phyloP scores from a whole-genome alignment of 2,797 vertebrate genomes.

The Smutsia temminckii region DNA sequence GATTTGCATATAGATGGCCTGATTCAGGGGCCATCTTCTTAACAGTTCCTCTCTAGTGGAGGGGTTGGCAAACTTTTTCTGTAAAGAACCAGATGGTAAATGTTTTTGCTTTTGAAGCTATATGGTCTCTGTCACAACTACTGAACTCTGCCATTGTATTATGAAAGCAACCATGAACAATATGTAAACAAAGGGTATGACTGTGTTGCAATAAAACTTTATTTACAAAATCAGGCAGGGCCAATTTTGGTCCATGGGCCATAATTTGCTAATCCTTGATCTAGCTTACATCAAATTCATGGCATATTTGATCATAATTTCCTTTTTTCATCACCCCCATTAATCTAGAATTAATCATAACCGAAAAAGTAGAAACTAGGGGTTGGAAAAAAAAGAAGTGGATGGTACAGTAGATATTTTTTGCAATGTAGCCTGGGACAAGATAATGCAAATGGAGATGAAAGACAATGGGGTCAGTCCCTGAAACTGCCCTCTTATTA shows the following conservation, averaged over 20 bases:
- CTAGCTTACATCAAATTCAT: background rate
- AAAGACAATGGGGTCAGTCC: background rate
- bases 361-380: background rate
- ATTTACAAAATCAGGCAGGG: background rate
- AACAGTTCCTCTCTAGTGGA: background rate
- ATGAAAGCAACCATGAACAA: background rate
- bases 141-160: background rate
- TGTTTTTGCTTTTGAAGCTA: background rate
- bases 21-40: background rate
- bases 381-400: background rate
- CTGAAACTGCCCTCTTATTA: background rate
- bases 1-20: background rate
- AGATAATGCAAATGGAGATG: background rate
- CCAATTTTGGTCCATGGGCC: background rate
- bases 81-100: background rate
- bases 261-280: background rate
- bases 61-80: background rate
- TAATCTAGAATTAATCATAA: slow-evolving; percentile 1
- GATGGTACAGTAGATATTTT: background rate
- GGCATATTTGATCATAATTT: background rate
- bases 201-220: background rate
- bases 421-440: background rate
- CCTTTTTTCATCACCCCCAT: background rate
- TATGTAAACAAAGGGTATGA: background rate
- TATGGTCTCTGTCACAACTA: background rate